Evolutionary conservation across 2,888 invertebrate species (phyloP).

Genomic region (Pyrgus malvae): DNA sequence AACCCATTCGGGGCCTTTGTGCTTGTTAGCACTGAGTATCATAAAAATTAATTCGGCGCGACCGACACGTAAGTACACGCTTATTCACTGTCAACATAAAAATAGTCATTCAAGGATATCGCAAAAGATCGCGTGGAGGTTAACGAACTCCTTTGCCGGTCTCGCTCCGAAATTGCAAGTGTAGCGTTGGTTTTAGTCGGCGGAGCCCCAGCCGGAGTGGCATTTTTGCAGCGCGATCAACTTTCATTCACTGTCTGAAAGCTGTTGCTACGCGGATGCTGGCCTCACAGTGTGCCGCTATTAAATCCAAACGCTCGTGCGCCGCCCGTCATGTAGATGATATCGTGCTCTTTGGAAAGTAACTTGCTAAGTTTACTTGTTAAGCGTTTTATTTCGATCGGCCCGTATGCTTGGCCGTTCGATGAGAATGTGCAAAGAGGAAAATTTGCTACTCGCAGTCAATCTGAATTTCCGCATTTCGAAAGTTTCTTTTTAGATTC

Average conservation of each 20-base stretch:
- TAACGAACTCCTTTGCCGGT: constrained; percentile 21
- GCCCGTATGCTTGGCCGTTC: constrained; percentile 34
- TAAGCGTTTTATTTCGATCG: constrained; percentile 43
- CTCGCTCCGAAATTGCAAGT: constrained; percentile 25
- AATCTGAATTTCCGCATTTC: too few species aligned
- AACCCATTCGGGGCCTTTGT: constrained; percentile 11
- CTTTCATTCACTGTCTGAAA: constrained; percentile 77
- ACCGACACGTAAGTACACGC: not conserved
- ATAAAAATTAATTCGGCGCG: constrained; percentile 16
- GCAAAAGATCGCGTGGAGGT: constrained; percentile 20
- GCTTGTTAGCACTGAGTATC: constrained; percentile 7
- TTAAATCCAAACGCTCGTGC: constrained; percentile 72
- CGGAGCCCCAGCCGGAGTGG: constrained; percentile 58
- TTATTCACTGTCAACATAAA: constrained; percentile 25
- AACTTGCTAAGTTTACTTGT: constrained; percentile 59
- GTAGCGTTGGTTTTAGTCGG: constrained; percentile 34
- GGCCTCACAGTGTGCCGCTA: constrained; percentile 67
- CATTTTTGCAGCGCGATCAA: constrained; percentile 69
- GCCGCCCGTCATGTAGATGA: constrained; percentile 71
- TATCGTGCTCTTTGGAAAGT: constrained; percentile 77
- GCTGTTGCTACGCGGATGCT: constrained; percentile 79
- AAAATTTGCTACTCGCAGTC: too few species aligned
- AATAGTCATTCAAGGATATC: constrained; percentile 27
- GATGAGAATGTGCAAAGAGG: constrained; percentile 22
- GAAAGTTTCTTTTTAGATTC: too few species aligned